These are phyloP conservation scores for Anagrus nilaparvatae DNA, from an alignment of 1,140 invertebrate genomes.

Conservation along the genomic window DNA sequence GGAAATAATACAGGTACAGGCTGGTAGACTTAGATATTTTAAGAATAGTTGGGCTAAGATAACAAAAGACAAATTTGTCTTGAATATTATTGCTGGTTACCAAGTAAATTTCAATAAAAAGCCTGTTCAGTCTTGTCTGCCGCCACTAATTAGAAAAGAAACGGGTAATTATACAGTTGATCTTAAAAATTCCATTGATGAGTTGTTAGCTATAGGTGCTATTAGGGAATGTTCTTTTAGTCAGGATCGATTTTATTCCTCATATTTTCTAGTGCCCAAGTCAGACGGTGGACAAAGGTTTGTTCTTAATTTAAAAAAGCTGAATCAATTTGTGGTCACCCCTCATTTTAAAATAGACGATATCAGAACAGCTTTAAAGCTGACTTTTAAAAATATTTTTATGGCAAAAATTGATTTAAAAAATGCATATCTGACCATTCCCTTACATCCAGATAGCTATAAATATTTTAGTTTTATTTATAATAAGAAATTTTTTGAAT, in stretches of 20 bases:
- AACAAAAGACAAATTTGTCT: too few species aligned
- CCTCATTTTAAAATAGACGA: constrained; percentile 7
- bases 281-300: neutral
- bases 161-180: too few species aligned
- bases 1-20: neutral
- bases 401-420: constrained; percentile 11
- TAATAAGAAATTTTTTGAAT: constrained; percentile 8
- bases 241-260: neutral
- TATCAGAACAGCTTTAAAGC: constrained; percentile 2
- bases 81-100: too few species aligned
- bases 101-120: too few species aligned
- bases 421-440: constrained; percentile 12
- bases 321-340: neutral
- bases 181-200: too few species aligned
- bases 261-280: constrained; percentile 3
- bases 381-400: constrained; percentile 6
- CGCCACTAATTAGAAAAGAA: too few species aligned
- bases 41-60: too few species aligned
- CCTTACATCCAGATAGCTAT: constrained; percentile 2
- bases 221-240: too few species aligned
- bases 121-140: too few species aligned
- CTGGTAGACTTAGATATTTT: too few species aligned
- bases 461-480: constrained; percentile 12
- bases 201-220: too few species aligned
- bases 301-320: constrained; percentile 3